These are phyloP conservation scores for Axinella damicornis DNA, from an alignment of 37 sponge, comb jelly and placozoan species.

Conservation along the genomic window DNA sequence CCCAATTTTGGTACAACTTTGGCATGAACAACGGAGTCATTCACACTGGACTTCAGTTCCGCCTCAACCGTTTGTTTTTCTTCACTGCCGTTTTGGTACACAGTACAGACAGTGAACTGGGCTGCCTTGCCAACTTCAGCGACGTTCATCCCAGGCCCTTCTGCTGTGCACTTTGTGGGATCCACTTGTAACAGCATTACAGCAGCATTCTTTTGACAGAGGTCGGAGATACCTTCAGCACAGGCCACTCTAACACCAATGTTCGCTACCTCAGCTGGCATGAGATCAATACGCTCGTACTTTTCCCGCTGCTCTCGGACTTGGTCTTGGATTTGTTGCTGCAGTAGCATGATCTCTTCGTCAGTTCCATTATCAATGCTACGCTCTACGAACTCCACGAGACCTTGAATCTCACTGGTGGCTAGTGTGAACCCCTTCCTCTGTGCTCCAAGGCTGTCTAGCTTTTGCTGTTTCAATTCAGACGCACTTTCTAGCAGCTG, in stretches of 20 bases:
- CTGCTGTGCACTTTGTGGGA: conserved; percentile 9
- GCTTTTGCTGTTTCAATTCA: not conserved
- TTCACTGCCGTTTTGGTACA: no score
- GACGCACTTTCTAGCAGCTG: conserved; percentile 19
- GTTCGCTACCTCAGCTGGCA: conserved; percentile 17
- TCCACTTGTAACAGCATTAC: not conserved
- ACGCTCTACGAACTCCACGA: conserved; percentile 15
- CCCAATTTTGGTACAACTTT: not conserved
- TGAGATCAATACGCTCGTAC: not conserved
- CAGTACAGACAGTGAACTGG: not conserved
- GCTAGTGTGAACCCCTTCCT: not conserved
- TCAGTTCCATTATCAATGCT: conserved; percentile 8
- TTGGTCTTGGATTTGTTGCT: not conserved
- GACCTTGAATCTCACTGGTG: not conserved
- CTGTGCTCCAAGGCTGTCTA: not conserved
- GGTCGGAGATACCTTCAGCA: not conserved
- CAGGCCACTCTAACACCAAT: conserved; percentile 6
- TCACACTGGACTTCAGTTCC: conserved; percentile 9
- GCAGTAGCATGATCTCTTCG: conserved; percentile 5
- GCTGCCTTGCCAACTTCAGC: conserved; percentile 24
- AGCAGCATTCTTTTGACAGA: conserved; percentile 6
- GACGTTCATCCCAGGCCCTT: not conserved
- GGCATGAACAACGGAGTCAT: conserved; percentile 4
- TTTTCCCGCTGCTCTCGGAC: not conserved
- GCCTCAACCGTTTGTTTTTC: not conserved